Evolutionary conservation across 2,113 vertebrate species (phyloP), one percentile per base, ranked within the genome.

Genomic region (Embiotoca jacksoni): DNA sequence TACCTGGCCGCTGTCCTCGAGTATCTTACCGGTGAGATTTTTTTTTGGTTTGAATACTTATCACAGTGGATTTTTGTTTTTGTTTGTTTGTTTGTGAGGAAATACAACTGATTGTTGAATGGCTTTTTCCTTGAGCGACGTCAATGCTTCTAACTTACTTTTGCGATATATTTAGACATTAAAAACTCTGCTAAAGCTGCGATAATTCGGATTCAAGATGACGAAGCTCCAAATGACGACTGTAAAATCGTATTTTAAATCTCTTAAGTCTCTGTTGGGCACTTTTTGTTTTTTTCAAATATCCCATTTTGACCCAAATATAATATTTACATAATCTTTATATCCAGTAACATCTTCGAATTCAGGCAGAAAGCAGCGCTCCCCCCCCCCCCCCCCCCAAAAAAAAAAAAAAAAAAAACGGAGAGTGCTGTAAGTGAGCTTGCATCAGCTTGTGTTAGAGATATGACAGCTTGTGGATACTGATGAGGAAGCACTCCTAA

Each of bases 1-100:
- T 99, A 99, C 91, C 96, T 99, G 95, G 98, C 98, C 8, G 98
- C 98, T 1, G 98, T 99, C 3, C 95, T 99, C 47, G 98, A 99
- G 83, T 99, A 99, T 85, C 94, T 99, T 2, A 99, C 98, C 16
- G 98, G 98, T 98, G 90, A 95, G 83, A 11, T 57, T 36, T 36
- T 5, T 56, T 57, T 62, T 56, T 46, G 9, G 15, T 13, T 11
- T 11, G 41, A 44, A 7, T 44, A 13, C 10, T 11, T 44, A 44
- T 11, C 10, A 11, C 41, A 0, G 41, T 11, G 10, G 41, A 13
- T 4, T 4, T 37, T 37, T 37, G 37, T 5, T 7, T 37, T 37
- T 13, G 2, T 2, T 9, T 44, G 23, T 44, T 44, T 13, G 41
- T 13, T 44, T 11, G 6, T 44, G 41, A 44, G 49, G 15, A 52